Percentiles rank a stretch among this genome's conserved stretches.
Evolutionary conservation across 2,797 vertebrate species (phyloP).

Genomic region (Coendou prehensilis): DNA sequence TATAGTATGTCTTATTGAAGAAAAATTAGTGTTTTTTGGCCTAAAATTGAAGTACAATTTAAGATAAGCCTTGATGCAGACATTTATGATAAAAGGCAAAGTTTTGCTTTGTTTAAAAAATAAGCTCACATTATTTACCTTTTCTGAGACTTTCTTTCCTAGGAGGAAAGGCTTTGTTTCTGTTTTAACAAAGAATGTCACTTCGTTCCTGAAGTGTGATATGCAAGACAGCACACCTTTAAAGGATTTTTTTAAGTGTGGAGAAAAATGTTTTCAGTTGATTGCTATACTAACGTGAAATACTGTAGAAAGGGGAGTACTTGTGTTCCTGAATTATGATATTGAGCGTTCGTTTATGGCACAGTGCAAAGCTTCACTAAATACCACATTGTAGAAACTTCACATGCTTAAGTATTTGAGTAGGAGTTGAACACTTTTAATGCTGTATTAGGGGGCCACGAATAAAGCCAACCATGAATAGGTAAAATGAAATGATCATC

Average conservation of each 20-base stretch:
- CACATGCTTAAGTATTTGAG: conserved; percentile 7
- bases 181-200: conserved; percentile 1
- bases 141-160: background rate
- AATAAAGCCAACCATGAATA: background rate
- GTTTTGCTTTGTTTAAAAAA: conserved; percentile 51
- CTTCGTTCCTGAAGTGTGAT: conserved; percentile 56
- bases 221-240: background rate
- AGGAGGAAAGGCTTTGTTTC: conserved; percentile 64
- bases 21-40: conserved; percentile 4
- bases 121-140: background rate
- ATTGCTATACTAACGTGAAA: background rate
- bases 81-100: background rate
- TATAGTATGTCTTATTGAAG: background rate
- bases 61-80: background rate
- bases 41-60: background rate
- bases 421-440: conserved; percentile 2
- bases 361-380: background rate
- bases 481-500: background rate
- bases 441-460: background rate
- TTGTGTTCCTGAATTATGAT: background rate
- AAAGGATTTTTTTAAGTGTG: background rate
- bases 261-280: background rate
- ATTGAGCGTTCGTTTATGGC: conserved; percentile 57
- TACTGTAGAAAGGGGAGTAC: background rate
- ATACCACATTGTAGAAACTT: background rate